Evolutionary conservation across 2,113 vertebrate species (phyloP).

Genomic region (Columba livia): DNA sequence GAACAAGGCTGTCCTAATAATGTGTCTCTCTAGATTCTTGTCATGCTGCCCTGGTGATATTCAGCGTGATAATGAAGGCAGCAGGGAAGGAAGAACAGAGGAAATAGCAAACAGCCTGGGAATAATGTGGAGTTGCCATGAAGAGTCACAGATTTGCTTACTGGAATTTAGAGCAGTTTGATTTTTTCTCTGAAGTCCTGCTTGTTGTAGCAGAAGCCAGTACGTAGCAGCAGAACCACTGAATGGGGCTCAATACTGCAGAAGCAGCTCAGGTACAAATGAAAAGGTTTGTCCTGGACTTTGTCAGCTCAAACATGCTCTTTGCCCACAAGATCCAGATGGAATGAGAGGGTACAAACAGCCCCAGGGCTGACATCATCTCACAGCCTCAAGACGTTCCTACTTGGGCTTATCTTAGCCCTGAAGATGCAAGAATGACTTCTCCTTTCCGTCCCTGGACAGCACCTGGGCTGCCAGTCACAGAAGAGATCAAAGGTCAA

Average conservation of each 20-base stretch:
- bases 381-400: neutral
- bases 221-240: neutral
- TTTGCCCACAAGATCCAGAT: neutral
- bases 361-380: slow-evolving; percentile 10
- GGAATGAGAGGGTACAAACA: neutral
- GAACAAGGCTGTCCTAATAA: slow-evolving; percentile 60
- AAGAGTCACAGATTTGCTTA: slow-evolving; percentile 66
- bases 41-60: slow-evolving; percentile 57
- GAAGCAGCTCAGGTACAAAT: neutral
- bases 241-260: neutral
- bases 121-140: slow-evolving; percentile 67
- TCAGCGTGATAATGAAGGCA: slow-evolving; percentile 56
- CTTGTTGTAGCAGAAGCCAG: slow-evolving; percentile 9
- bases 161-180: slow-evolving; percentile 53
- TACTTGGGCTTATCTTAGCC: neutral
- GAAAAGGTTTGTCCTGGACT: neutral
- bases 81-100: slow-evolving; percentile 50
- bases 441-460: neutral
- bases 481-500: neutral
- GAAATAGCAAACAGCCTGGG: slow-evolving; percentile 60
- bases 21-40: slow-evolving; percentile 64
- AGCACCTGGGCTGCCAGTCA: slow-evolving; percentile 19
- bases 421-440: neutral
- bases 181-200: slow-evolving; percentile 16
- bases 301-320: slow-evolving; percentile 3